Conservation (phyloP, 1,140 invertebrate species). For the Calliopsis andreniformis region DNA sequence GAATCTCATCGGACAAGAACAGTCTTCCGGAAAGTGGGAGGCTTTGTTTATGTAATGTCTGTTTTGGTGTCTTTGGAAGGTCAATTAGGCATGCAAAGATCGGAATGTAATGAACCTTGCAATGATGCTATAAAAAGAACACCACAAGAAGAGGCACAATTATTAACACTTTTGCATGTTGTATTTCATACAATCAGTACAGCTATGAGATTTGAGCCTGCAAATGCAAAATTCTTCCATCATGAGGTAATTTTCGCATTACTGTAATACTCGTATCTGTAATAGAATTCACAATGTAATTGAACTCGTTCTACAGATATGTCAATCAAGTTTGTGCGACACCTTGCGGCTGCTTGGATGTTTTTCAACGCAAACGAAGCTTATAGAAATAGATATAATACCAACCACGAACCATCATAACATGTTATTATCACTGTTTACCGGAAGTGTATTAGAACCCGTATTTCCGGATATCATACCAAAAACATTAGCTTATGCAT, state of each 20-base stretch:
- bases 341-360: conserved; percentile 95
- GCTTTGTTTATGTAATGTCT: conserved; percentile 98
- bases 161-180: conserved; percentile 89
- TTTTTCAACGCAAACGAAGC: conserved; percentile 86
- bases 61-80: conserved; percentile 96
- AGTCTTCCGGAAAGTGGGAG: conserved; percentile 98
- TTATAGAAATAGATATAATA: conserved; percentile 78
- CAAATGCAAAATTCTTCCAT: conserved; percentile 99
- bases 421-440: conserved; percentile 84
- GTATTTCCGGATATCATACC: conserved; percentile 85
- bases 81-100: conserved; percentile 83
- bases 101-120: conserved; percentile 72
- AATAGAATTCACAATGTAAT: conserved; percentile 18
- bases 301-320: conserved; percentile 84
- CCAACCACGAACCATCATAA: conserved; percentile 78
- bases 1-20: conserved; percentile 98
- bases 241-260: conserved; percentile 87
- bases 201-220: conserved; percentile 99
- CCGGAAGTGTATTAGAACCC: conserved; percentile 86
- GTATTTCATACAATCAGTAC: conserved; percentile 98
- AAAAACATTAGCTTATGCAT: conserved; percentile 87
- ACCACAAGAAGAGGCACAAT: conserved; percentile 79
- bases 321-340: conserved; percentile 95
- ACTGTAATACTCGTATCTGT: conserved; percentile 10
- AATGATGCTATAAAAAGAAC: conserved; percentile 73